These are phyloP conservation scores for Cervus canadensis DNA, from an alignment of 2,113 vertebrate species.

Conservation along the genomic window DNA sequence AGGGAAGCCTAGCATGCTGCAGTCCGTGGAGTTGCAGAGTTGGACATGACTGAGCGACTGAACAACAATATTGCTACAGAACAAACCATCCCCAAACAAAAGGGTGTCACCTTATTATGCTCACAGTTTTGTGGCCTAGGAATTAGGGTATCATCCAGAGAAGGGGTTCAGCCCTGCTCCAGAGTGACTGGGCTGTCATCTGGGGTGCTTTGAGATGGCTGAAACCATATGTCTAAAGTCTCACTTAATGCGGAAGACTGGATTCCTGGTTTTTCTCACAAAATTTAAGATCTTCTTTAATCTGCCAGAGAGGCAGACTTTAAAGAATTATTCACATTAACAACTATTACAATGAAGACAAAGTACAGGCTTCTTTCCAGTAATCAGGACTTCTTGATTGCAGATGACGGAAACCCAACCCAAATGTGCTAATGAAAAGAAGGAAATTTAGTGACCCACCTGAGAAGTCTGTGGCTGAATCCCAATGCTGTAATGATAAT, in stretches of 20 bases:
- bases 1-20: background rate
- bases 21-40: rapidly evolving
- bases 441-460: background rate
- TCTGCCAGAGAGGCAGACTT: background rate
- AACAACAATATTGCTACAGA: rapidly evolving
- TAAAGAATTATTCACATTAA: background rate
- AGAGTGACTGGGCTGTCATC: background rate
- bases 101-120: rapidly evolving
- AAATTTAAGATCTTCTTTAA: background rate
- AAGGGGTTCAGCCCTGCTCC: background rate
- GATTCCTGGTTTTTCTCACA: background rate
- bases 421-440: background rate
- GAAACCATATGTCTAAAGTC: no score
- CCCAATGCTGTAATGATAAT: rapidly evolving
- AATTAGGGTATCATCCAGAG: no score
- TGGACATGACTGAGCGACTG: rapidly evolving
- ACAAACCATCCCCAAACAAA: background rate
- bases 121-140: background rate
- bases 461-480: background rate
- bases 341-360: background rate
- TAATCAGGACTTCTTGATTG: background rate
- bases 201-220: background rate
- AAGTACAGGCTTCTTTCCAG: background rate
- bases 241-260: rapidly evolving
- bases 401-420: background rate